Base-by-base conservation (phyloP, 2,888 invertebrate species). In the Labia minor region DNA sequence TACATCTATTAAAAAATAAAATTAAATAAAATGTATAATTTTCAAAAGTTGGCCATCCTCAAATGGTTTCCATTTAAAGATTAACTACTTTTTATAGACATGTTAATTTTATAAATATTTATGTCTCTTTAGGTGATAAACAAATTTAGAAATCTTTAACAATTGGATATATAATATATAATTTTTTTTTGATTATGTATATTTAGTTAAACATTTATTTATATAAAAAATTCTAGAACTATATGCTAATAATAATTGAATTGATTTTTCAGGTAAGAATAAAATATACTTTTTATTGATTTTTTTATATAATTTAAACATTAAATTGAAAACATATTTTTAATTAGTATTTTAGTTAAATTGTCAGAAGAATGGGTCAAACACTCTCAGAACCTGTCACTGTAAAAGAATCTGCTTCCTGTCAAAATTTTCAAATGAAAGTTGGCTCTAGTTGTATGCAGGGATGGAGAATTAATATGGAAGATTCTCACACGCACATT, bases 391-490 rank as follows among this genome's bases (percentile, higher is more conserved):
- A 98, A 80, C 98, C 98, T 62, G 90, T 97, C 71, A 97, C 97
- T 21, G 85, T 87, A 71, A 92, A 92, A 79, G 89, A 90, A 75
- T 90, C 92, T 0, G 83, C 90, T 10, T 87, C 87, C 77, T 90
- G 90, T 74, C 86, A 89, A 76, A 90, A 91, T 76, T 78, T 82
- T 21, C 80, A 83, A 49, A 83, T 82, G 71, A 80, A 83, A 73
- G 95, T 99, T 3, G 98, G 95, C n/a, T 93, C 95, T 1, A 95
- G 95, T 19, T 95, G 93, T 76, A 99, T 99, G 98, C 99, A 99
- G 80, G 99, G 99, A 77, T 99, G 99, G 99, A 82, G 99, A 70
- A 89, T 96, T 67, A 93, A 93, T 72, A 99, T 99, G 99, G 99
- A 99, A 81, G 99, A 99, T 79, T 92, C 95, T 0, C 99, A 99